These are phyloP conservation scores for Lethrus apterus DNA, from an alignment of 1,140 invertebrate genomes.

Conservation along the genomic window DNA sequence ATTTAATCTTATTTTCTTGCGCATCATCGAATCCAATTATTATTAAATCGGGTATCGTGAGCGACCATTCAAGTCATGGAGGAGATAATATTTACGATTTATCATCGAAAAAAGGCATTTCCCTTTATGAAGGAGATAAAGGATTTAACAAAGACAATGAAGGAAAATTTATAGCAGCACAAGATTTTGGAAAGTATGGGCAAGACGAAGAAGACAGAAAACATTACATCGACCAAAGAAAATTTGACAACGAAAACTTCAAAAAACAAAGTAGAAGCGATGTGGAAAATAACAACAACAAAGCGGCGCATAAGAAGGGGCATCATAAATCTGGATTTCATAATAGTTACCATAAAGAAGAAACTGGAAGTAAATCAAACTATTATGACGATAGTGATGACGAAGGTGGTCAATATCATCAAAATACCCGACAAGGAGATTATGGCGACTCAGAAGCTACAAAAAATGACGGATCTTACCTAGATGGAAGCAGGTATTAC, in stretches of 20 bases:
- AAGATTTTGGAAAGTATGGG: slow-evolving; percentile 28
- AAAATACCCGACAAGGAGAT: slow-evolving; percentile 43
- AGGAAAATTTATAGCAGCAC: slow-evolving; percentile 24
- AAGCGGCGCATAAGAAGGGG: slow-evolving; percentile 52
- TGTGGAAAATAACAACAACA: slow-evolving; percentile 39
- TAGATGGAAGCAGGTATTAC: slow-evolving; percentile 2
- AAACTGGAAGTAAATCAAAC: slow-evolving; percentile 55
- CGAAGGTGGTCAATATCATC: slow-evolving; percentile 47
- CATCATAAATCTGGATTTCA: slow-evolving; percentile 56
- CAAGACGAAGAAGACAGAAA: slow-evolving; percentile 28
- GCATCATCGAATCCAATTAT: too few species aligned
- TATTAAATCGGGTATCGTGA: slow-evolving; percentile 1
- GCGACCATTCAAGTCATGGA: not conserved
- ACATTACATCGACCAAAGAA: slow-evolving; percentile 24
- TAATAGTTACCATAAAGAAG: slow-evolving; percentile 59
- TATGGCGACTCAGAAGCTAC: not conserved
- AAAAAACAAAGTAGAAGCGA: slow-evolving; percentile 26
- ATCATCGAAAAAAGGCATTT: slow-evolving; percentile 16
- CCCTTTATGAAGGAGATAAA: slow-evolving; percentile 22
- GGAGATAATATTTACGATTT: not conserved
- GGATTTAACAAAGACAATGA: slow-evolving; percentile 33
- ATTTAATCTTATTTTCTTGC: too few species aligned
- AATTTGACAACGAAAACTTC: slow-evolving; percentile 30
- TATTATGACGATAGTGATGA: slow-evolving; percentile 56
- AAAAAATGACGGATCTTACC: not conserved